Evolutionary conservation across 2,797 vertebrate genomes (phyloP).

Genomic region (Enteromius argenteus): DNA sequence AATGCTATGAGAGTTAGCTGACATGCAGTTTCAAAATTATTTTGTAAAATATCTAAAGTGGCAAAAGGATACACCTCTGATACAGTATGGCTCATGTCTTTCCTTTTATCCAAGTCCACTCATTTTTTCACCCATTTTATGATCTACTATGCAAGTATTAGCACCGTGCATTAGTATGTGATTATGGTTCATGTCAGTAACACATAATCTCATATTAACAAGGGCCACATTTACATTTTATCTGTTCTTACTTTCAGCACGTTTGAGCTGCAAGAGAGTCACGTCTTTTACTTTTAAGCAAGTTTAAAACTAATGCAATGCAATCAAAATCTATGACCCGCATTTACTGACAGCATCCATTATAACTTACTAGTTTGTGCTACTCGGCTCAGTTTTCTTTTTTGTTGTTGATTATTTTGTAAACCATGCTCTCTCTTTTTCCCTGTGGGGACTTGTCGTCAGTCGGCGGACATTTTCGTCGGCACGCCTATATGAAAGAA

Average conservation of each 20-base stretch:
- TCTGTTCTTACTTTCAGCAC: background rate
- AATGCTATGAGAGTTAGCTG: background rate
- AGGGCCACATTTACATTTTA: background rate
- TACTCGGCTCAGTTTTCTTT: background rate
- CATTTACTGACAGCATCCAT: slow-evolving; percentile 1
- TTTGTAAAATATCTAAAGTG: background rate
- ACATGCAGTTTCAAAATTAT: background rate
- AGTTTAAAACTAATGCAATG: background rate
- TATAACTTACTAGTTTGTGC: background rate
- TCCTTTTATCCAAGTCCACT: background rate
- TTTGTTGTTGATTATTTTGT: slow-evolving; percentile 27
- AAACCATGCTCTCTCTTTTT: slow-evolving; percentile 31
- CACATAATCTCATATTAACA: background rate
- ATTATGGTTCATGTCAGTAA: background rate
- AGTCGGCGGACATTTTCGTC: slow-evolving; percentile 32
- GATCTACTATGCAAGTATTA: background rate
- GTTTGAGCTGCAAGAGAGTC: background rate
- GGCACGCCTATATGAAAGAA: slow-evolving; percentile 46
- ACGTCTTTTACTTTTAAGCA: background rate
- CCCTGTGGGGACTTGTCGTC: slow-evolving; percentile 45
- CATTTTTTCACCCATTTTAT: background rate
- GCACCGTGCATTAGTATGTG: background rate
- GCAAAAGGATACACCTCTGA: background rate
- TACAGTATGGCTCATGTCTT: background rate
- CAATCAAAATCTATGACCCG: background rate